Conservation (phyloP, 92 coral and sea anemone genomes). For the Zoanthus sociatus region DNA sequence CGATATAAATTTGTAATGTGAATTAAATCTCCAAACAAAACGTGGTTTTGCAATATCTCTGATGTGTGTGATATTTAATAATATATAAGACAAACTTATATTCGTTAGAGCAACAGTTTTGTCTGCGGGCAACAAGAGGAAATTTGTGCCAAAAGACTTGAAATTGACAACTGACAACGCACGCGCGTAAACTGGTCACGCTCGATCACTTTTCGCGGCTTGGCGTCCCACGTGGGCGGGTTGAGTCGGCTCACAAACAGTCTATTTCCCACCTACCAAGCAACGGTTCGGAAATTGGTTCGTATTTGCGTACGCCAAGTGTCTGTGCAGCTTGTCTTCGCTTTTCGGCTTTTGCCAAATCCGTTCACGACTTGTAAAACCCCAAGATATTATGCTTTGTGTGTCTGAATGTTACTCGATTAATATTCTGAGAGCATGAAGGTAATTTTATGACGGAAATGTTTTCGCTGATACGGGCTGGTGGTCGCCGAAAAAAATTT, state of each 20-base stretch:
- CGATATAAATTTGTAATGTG: constrained; percentile 32
- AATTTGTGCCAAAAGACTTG: constrained; percentile 72
- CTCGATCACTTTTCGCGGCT: constrained; percentile 87
- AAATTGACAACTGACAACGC: constrained; percentile 80
- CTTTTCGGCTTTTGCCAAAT: constrained; percentile 10
- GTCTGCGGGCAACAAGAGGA: constrained; percentile 72
- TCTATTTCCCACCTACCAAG: constrained; percentile 91
- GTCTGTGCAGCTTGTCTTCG: constrained; percentile 29
- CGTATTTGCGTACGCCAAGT: constrained; percentile 47
- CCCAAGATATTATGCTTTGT: neutral
- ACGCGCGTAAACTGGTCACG: constrained; percentile 95
- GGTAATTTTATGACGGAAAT: constrained; percentile 38
- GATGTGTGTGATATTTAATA: constrained; percentile 31
- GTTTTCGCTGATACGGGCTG: constrained; percentile 54
- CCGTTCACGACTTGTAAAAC: constrained; percentile 1
- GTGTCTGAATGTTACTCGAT: constrained; percentile 1
- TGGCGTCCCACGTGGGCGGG: constrained; percentile 90
- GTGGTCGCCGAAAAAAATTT: constrained; percentile 50
- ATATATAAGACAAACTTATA: constrained; percentile 19
- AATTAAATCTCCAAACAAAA: neutral
- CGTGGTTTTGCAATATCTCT: constrained; percentile 35
- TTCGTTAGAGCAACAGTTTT: constrained; percentile 48
- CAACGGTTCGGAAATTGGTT: constrained; percentile 80
- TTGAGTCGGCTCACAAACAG: constrained; percentile 88
- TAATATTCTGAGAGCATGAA: neutral